These are phyloP conservation scores for Littorina saxatilis DNA, from an alignment of 1,140 invertebrate species.

Conservation along the genomic window DNA sequence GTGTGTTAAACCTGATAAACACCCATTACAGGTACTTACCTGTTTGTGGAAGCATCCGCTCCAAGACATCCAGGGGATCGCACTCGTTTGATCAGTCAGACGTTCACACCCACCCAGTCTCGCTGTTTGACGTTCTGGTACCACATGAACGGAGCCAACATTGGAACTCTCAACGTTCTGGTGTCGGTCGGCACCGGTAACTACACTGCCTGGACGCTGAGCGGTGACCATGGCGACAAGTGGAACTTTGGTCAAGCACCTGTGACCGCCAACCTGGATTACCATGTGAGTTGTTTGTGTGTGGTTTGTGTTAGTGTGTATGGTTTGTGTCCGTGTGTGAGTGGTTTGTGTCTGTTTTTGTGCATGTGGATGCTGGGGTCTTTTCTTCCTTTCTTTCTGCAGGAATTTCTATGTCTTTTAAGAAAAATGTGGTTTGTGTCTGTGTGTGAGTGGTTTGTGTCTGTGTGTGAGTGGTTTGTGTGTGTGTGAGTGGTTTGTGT, in stretches of 20 bases:
- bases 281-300: conserved; percentile 3
- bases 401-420: background rate
- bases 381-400: background rate
- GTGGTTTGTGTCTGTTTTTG: background rate
- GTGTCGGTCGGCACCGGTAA: conserved; percentile 11
- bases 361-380: background rate
- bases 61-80: conserved; percentile 78
- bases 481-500: too few species aligned
- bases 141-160: conserved; percentile 84
- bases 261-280: conserved; percentile 33
- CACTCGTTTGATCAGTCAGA: conserved; percentile 80
- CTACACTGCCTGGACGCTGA: conserved; percentile 47
- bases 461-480: too few species aligned
- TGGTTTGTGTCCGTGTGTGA: background rate
- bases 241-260: conserved; percentile 57
- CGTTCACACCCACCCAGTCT: conserved; percentile 35
- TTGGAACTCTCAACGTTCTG: conserved; percentile 69
- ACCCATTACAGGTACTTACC: conserved; percentile 79
- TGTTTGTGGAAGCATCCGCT: conserved; percentile 84
- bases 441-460: conserved; percentile 11
- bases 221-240: conserved; percentile 51
- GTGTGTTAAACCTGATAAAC: too few species aligned
- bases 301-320: background rate
- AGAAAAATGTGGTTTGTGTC: too few species aligned
- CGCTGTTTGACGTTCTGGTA: conserved; percentile 76